These are phyloP conservation scores for Stenolophus ochropezus DNA, from an alignment of 2,888 invertebrate genomes.

Conservation along the genomic window DNA sequence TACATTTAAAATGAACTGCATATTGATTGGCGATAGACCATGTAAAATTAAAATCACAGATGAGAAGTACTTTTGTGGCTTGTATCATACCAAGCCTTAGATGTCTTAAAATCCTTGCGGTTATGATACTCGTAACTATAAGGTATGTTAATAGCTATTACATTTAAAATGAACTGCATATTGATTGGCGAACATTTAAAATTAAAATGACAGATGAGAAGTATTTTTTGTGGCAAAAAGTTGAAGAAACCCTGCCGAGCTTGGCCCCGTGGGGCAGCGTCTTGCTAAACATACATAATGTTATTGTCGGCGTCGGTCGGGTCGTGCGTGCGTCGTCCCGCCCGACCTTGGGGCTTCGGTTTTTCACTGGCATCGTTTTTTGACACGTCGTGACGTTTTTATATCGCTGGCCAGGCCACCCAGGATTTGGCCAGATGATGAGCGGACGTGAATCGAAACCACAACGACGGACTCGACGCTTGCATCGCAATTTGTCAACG, in stretches of 20 bases:
- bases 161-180: no score
- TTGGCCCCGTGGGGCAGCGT: constrained; percentile 50
- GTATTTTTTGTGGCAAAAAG: background rate
- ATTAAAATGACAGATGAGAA: background rate
- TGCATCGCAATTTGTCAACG: constrained; percentile 58
- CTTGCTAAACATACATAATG: constrained; percentile 60
- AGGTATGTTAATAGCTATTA: no score
- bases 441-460: constrained; percentile 56
- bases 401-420: constrained; percentile 50
- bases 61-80: no score
- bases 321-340: background rate
- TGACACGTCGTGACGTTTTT: constrained; percentile 59
- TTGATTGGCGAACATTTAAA: background rate
- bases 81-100: no score
- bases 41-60: no score
- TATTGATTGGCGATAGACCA: no score
- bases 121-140: no score
- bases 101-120: no score
- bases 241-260: constrained; percentile 2
- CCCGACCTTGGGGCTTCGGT: constrained; percentile 56
- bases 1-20: no score
- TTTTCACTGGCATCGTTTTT: constrained; percentile 54
- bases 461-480: constrained; percentile 37
- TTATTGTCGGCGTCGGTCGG: constrained; percentile 46
- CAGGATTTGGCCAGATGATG: constrained; percentile 58